A percentile compares a stretch with the other conserved stretches of the same genome.
phyloP scores from a whole-genome alignment of 2,797 vertebrate species.

The Ambastaia sidthimunki region DNA sequence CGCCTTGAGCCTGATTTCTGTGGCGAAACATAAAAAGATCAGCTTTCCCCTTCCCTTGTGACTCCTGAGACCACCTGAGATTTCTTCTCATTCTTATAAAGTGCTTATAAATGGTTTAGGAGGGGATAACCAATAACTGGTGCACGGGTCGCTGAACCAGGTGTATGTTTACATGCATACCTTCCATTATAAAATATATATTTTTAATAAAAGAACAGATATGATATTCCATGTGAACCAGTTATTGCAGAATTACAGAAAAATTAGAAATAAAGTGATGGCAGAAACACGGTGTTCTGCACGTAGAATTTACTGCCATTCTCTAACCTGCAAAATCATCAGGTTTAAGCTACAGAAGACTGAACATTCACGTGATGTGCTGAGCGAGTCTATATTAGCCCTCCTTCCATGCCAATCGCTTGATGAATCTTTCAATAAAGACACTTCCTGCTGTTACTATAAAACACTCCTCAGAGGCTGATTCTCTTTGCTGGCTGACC shows the following conservation, averaged over 20 bases:
- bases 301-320: constrained; percentile 43
- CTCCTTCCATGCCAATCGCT: constrained; percentile 56
- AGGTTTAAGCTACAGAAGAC: constrained; percentile 48
- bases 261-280: background rate
- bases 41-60: background rate
- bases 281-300: background rate
- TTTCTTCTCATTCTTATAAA: constrained; percentile 28
- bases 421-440: constrained; percentile 72
- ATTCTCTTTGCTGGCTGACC: constrained; percentile 66
- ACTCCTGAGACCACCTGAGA: constrained; percentile 1
- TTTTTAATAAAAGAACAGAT: constrained; percentile 61
- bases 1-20: background rate
- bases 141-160: constrained; percentile 56
- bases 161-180: constrained; percentile 55
- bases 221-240: constrained; percentile 37
- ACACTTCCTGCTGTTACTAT: constrained; percentile 64
- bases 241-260: constrained; percentile 7
- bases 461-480: constrained; percentile 61
- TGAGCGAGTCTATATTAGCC: constrained; percentile 57
- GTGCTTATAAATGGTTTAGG: constrained; percentile 62
- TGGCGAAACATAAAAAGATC: constrained; percentile 43
- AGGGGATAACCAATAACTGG: constrained; percentile 62
- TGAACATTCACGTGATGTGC: constrained; percentile 50
- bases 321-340: constrained; percentile 40
- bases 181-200: constrained; percentile 63